Conservation (phyloP, 2,113 vertebrate genomes). For the Rhabdornis inornatus region DNA sequence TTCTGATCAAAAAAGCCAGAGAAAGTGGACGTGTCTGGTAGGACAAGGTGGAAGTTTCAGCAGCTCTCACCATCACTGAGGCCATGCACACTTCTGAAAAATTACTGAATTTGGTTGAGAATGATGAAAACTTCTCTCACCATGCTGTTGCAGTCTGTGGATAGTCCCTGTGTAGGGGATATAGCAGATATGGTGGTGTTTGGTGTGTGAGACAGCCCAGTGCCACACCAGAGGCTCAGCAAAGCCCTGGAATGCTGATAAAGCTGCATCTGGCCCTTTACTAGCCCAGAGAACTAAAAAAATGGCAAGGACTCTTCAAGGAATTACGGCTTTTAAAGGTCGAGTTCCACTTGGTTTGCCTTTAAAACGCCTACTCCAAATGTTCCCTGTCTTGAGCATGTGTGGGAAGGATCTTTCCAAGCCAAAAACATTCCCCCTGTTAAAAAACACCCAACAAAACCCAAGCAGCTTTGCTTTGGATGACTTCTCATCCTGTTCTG, state of each 20-base stretch:
- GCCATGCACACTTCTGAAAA: neutral
- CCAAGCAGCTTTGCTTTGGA: neutral
- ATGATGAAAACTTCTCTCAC: neutral
- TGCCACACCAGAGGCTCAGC: neutral
- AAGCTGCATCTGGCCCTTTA: neutral
- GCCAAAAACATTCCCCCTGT: neutral
- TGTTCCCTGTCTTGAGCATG: neutral
- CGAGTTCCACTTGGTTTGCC: neutral
- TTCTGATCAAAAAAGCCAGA: neutral
- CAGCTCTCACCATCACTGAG: neutral
- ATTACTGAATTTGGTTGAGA: neutral
- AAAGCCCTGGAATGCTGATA: neutral
- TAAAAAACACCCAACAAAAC: neutral
- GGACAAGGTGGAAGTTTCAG: neutral
- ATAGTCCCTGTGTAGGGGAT: neutral
- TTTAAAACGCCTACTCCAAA: neutral
- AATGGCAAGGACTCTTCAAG: neutral
- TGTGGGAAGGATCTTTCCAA: neutral
- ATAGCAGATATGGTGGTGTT: neutral
- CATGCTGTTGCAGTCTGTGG: neutral
- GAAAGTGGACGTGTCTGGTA: fast-evolving
- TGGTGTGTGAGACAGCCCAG: neutral
- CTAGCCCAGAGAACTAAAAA: neutral
- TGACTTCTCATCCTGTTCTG: neutral
- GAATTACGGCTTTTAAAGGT: neutral